phyloP scores from a whole-genome alignment of 2,113 vertebrate genomes.

The Mugil cephalus region DNA sequence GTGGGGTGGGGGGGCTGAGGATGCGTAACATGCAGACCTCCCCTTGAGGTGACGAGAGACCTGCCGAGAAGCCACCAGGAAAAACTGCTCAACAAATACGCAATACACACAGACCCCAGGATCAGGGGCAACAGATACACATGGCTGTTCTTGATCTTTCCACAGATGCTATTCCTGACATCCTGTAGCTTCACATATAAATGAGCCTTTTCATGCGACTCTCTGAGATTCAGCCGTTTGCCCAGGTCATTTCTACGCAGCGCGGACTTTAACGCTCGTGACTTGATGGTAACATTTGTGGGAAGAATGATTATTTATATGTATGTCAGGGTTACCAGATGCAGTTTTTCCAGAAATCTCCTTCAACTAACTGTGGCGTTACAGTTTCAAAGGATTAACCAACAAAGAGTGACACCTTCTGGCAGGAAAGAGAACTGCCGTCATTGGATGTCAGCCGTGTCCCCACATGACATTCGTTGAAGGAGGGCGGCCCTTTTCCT shows the following conservation, averaged over 20 bases:
- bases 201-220: neutral
- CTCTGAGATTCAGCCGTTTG: too few species aligned
- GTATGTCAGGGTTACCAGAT: rapidly evolving
- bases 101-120: constrained; percentile 65
- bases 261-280: neutral
- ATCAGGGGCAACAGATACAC: constrained; percentile 54
- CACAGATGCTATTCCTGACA: constrained; percentile 46
- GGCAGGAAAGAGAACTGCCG: constrained; percentile 56
- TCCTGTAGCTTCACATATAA: constrained; percentile 7
- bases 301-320: neutral
- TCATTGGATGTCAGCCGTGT: neutral
- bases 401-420: constrained; percentile 78
- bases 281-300: neutral
- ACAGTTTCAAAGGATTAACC: constrained; percentile 10
- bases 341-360: neutral
- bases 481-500: neutral
- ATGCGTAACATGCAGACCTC: constrained; percentile 72
- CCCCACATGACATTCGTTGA: neutral
- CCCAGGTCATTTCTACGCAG: neutral
- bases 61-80: constrained; percentile 66
- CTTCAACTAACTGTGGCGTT: neutral
- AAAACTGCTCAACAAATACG: constrained; percentile 74
- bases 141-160: constrained; percentile 51
- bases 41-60: constrained; percentile 75
- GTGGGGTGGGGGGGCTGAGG: constrained; percentile 30